Evolutionary conservation across 2,797 vertebrate species (phyloP).

Genomic region (Spinus pinus): DNA sequence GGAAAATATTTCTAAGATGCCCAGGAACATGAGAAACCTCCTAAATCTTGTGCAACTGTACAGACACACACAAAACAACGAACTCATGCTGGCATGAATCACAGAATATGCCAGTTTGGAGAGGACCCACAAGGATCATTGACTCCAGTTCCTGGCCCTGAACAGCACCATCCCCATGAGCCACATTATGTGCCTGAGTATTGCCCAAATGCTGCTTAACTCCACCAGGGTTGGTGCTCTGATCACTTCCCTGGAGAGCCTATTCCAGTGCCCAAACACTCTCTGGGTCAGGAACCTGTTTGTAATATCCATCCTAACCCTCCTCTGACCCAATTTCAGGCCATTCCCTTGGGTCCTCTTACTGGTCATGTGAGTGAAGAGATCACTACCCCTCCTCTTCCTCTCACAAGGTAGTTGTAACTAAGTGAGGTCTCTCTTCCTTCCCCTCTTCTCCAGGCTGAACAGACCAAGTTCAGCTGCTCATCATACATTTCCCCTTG

Average conservation of each 20-base stretch:
- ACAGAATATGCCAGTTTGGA: not conserved
- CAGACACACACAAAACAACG: not conserved
- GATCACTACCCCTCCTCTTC: not conserved
- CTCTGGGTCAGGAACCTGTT: not conserved
- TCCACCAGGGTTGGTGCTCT: not conserved
- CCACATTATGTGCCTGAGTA: too few species aligned
- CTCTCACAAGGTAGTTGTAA: accelerated
- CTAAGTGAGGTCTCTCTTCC: not conserved
- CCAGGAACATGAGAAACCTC: not conserved
- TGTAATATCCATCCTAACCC: accelerated
- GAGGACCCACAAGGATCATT: too few species aligned
- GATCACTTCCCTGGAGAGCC: not conserved
- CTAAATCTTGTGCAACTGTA: not conserved
- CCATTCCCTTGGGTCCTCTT: not conserved
- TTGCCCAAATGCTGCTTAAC: not conserved
- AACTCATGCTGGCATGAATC: not conserved
- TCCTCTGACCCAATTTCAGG: not conserved
- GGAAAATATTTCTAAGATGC: not conserved
- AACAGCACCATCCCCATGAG: not conserved
- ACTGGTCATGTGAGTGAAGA: not conserved
- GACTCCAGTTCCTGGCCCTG: not conserved
- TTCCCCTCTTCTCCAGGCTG: not conserved
- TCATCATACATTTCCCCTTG: accelerated
- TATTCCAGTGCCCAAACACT: not conserved
- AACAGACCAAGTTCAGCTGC: not conserved